Conservation (phyloP, 2,113 vertebrate genomes). For the Mastomys coucha region DNA sequence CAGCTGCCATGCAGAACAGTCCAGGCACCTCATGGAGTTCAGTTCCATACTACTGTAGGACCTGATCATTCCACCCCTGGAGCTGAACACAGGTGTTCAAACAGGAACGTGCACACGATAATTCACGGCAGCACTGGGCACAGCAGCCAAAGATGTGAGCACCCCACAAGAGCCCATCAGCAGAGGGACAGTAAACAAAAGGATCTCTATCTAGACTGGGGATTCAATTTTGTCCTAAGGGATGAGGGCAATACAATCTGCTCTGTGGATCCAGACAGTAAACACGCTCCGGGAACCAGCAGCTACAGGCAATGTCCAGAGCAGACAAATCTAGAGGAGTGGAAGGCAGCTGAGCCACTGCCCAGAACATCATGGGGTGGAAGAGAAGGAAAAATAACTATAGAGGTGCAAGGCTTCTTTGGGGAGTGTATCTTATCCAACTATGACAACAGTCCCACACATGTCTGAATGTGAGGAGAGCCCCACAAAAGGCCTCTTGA, state of each 20-base stretch:
- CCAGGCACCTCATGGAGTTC: background rate
- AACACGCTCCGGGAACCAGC: background rate
- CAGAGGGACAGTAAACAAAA: background rate
- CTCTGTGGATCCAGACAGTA: background rate
- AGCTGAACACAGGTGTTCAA: background rate
- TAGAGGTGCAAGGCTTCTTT: background rate
- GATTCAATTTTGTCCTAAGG: background rate
- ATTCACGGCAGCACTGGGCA: background rate
- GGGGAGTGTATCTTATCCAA: background rate
- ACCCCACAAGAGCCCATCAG: background rate
- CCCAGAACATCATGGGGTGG: background rate
- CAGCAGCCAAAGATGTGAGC: background rate
- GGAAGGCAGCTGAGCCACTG: background rate
- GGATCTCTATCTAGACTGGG: background rate
- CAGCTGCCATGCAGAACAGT: no score
- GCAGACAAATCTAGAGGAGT: background rate
- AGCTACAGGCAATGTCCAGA: background rate
- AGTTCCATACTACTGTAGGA: background rate
- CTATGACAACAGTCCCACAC: fast-evolving
- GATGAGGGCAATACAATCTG: background rate
- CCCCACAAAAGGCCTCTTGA: background rate
- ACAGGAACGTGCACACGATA: background rate
- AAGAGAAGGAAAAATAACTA: no score
- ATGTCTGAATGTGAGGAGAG: background rate
- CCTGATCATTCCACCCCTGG: background rate